phyloP scores from a whole-genome alignment of 2,113 vertebrate genomes.

The Podarcis cretensis region DNA sequence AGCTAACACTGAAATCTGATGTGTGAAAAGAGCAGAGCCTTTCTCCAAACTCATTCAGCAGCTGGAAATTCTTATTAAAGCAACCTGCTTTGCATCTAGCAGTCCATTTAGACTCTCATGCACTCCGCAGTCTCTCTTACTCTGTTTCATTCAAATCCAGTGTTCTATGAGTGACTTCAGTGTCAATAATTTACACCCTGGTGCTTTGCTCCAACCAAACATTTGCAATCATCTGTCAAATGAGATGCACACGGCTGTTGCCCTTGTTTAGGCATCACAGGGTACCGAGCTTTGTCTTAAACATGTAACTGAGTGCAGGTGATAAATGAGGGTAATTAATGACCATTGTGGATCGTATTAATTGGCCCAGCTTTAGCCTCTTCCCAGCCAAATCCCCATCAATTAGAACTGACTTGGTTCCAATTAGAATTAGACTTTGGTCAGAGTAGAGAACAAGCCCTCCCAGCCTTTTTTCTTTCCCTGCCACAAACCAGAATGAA shows the following conservation, averaged over 20 bases:
- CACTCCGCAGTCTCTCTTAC: neutral
- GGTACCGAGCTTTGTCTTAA: conserved; percentile 28
- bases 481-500: conserved; percentile 33
- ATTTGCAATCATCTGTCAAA: conserved; percentile 36
- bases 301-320: conserved; percentile 45
- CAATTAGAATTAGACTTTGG: neutral
- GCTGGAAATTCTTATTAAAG: neutral
- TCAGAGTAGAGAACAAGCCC: conserved; percentile 14
- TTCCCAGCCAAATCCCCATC: conserved; percentile 34
- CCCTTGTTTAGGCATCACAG: conserved; percentile 40
- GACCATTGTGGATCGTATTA: conserved; percentile 27
- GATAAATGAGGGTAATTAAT: conserved; percentile 52
- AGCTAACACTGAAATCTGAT: conserved; percentile 7
- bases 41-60: neutral
- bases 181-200: conserved; percentile 18
- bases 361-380: neutral
- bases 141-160: conserved; percentile 33
- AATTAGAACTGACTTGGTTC: conserved; percentile 13
- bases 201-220: conserved; percentile 31
- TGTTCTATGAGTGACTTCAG: conserved; percentile 24
- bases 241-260: conserved; percentile 29
- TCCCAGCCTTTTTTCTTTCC: neutral
- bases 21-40: conserved; percentile 26
- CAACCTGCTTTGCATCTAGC: conserved; percentile 27
- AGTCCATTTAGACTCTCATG: conserved; percentile 10